A percentile compares a stretch with the other conserved stretches of the same genome.
Conservation (phyloP, 2,113 vertebrate species). For the Piliocolobus tephrosceles region DNA sequence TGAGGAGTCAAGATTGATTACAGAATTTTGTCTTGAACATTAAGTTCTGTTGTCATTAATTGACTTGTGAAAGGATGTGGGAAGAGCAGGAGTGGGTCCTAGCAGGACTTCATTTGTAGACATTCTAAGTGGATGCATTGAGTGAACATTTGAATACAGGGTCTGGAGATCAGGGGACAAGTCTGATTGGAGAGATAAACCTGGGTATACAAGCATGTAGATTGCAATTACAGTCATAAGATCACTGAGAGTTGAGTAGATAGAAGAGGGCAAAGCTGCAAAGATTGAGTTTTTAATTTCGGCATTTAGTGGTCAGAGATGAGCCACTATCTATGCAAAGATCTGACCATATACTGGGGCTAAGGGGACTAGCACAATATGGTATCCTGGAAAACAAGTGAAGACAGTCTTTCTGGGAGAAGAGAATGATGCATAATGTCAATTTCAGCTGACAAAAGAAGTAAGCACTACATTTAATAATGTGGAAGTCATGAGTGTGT, state of each 20-base stretch:
- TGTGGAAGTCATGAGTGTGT: rapidly evolving
- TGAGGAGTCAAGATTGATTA: background rate
- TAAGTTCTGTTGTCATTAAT: background rate
- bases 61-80: background rate
- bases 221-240: background rate
- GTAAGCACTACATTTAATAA: background rate
- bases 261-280: background rate
- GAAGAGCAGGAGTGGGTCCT: rapidly evolving
- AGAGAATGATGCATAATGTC: background rate
- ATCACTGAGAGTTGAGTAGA: background rate
- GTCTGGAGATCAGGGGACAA: rapidly evolving
- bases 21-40: background rate
- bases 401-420: background rate
- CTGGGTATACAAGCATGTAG: background rate
- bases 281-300: background rate
- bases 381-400: background rate
- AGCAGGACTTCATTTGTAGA: background rate
- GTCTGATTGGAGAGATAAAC: background rate
- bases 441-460: background rate
- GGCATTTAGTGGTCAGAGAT: background rate
- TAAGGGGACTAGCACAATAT: rapidly evolving
- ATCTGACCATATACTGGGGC: rapidly evolving
- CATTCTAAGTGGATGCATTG: background rate
- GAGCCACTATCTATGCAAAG: background rate
- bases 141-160: background rate